Conservation (phyloP, 2,888 invertebrate genomes). For the Merodon equestris region DNA sequence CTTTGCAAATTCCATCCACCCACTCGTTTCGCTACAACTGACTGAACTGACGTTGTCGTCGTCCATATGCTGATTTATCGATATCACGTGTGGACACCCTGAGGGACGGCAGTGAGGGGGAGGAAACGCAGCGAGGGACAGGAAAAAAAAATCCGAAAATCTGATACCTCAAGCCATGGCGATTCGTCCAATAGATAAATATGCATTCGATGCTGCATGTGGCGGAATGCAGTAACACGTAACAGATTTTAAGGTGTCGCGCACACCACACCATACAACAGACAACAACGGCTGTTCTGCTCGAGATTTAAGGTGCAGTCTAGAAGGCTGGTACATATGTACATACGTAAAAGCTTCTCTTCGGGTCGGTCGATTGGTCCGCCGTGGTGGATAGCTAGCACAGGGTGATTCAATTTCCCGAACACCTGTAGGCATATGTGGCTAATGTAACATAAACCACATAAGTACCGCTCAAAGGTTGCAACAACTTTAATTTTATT, state of each 20-base stretch:
- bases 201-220: conserved; percentile 62
- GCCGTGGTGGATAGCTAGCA: conserved; percentile 31
- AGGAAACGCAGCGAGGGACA: too few relatives aligned
- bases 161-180: conserved; percentile 46
- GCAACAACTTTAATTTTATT: conserved; percentile 65
- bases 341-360: too few relatives aligned
- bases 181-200: conserved; percentile 55
- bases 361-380: too few relatives aligned
- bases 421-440: conserved; percentile 69
- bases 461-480: conserved; percentile 69
- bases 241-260: conserved; percentile 56
- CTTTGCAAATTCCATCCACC: conserved; percentile 62
- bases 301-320: conserved; percentile 57
- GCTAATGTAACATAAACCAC: conserved; percentile 69
- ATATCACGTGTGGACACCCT: conserved; percentile 66
- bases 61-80: conserved; percentile 62
- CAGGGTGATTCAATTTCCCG: conserved; percentile 65
- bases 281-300: not conserved
- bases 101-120: conserved; percentile 38
- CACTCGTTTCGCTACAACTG: conserved; percentile 26
- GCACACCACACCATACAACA: conserved; percentile 8
- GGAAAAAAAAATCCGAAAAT: conserved; percentile 52
- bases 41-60: not conserved
- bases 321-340: conserved; percentile 30
- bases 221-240: conserved; percentile 48